Conservation (phyloP, 2,113 vertebrate genomes). For the Corapipo altera region DNA sequence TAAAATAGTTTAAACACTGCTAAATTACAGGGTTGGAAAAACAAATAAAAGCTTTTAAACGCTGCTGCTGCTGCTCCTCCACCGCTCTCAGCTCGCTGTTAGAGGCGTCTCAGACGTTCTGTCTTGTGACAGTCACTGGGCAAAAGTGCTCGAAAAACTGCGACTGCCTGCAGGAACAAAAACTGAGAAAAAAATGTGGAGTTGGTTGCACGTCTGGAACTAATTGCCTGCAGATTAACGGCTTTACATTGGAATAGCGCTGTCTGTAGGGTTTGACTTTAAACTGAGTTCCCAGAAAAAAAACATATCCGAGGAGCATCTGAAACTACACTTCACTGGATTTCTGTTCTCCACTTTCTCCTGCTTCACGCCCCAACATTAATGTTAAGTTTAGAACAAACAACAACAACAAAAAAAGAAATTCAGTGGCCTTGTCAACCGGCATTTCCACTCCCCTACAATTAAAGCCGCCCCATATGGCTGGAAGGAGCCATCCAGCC, state of each 20-base stretch:
- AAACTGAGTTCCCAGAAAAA: constrained; percentile 13
- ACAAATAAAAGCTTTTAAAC: constrained; percentile 25
- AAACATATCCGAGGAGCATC: not conserved
- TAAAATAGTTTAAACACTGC: constrained; percentile 60
- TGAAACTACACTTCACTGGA: not conserved
- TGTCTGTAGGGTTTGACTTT: constrained; percentile 38
- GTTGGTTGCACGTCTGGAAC: constrained; percentile 58
- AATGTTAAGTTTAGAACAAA: not conserved
- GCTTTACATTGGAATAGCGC: constrained; percentile 17
- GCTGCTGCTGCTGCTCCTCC: not conserved
- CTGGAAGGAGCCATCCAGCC: constrained; percentile 58
- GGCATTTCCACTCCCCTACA: not conserved
- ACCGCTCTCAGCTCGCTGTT: not conserved
- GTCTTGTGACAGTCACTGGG: not conserved
- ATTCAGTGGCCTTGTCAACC: not conserved
- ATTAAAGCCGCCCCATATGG: constrained; percentile 29
- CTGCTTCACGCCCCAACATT: not conserved
- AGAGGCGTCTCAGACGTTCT: not conserved
- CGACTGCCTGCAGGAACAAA: not conserved
- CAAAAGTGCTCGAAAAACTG: not conserved
- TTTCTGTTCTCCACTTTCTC: not conserved
- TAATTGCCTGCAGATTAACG: constrained; percentile 66
- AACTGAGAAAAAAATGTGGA: constrained; percentile 30
- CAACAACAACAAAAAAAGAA: not conserved
- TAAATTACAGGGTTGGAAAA: constrained; percentile 52